A percentile compares a stretch with the other conserved stretches of the same genome.
Evolutionary conservation across 2,888 invertebrate genomes (phyloP).

Genomic region (Alsophila aescularia): DNA sequence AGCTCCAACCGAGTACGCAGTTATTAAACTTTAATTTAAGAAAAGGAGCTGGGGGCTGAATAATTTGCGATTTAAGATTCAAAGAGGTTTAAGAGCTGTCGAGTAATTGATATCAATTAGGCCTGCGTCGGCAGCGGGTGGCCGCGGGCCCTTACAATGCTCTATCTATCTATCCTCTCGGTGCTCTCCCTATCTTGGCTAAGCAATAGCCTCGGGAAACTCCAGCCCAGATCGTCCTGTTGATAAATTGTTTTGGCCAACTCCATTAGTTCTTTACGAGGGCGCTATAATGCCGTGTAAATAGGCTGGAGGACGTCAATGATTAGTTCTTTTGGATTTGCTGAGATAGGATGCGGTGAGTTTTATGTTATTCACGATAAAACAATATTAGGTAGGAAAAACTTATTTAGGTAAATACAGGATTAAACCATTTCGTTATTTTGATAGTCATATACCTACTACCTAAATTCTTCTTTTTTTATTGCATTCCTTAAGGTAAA

Average conservation of each 20-base stretch:
- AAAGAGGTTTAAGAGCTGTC: conserved; percentile 63
- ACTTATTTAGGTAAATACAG: too few species aligned
- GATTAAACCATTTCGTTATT: too few species aligned
- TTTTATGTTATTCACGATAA: too few species aligned
- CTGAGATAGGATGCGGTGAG: background rate
- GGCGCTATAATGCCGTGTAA: conserved; percentile 42
- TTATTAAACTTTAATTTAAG: conserved; percentile 53
- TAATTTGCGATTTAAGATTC: conserved; percentile 55
- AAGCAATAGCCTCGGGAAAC: conserved; percentile 43
- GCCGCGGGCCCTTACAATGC: conserved; percentile 45
- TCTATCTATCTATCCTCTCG: conserved; percentile 10
- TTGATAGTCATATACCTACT: too few species aligned
- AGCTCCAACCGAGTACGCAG: conserved; percentile 32
- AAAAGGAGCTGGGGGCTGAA: conserved; percentile 43
- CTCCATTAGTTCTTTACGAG: conserved; percentile 32
- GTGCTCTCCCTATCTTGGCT: conserved; percentile 41
- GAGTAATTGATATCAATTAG: conserved; percentile 78
- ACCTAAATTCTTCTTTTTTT: too few species aligned
- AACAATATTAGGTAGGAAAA: too few species aligned
- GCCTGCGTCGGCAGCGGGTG: conserved; percentile 54
- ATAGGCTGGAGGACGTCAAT: conserved; percentile 45
- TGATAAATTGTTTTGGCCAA: conserved; percentile 58
- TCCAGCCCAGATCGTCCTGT: conserved; percentile 46
- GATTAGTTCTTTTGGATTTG: conserved; percentile 5
- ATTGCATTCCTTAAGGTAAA: too few species aligned